Evolutionary conservation across 2,888 invertebrate species (phyloP).

Genomic region (Teinopalpus imperialis): DNA sequence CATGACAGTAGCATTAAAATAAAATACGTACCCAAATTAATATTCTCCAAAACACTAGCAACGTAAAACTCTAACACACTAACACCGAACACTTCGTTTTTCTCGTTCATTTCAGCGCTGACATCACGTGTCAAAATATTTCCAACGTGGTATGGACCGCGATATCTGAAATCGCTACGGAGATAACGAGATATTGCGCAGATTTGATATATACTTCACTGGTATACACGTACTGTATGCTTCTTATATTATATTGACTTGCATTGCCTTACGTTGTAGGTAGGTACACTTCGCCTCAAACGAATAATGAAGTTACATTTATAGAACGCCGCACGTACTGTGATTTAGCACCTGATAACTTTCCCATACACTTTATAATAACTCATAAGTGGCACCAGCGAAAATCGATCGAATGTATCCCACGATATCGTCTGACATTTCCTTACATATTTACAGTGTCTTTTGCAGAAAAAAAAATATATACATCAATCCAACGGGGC

Average conservation of each 20-base stretch:
- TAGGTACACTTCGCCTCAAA: too few relatives aligned
- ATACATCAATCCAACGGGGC: too few relatives aligned
- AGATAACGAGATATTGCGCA: conserved; percentile 11
- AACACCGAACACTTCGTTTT: conserved; percentile 43
- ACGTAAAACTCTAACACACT: conserved; percentile 59
- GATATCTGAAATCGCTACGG: conserved; percentile 9
- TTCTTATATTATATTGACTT: too few relatives aligned
- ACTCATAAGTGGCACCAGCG: not conserved
- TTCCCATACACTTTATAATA: not conserved
- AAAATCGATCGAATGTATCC: not conserved
- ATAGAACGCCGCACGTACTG: not conserved
- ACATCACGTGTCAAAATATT: conserved; percentile 4
- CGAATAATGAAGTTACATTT: too few relatives aligned
- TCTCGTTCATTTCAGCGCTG: conserved; percentile 47
- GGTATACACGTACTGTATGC: too few relatives aligned
- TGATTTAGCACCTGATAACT: not conserved
- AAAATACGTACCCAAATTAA: conserved; percentile 48
- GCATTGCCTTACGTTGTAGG: too few relatives aligned
- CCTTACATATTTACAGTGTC: too few relatives aligned
- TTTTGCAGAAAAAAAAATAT: too few relatives aligned
- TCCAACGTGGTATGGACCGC: not conserved
- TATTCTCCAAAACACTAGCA: conserved; percentile 51
- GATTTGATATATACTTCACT: not conserved
- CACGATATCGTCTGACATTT: too few relatives aligned
- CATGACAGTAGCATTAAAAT: too few relatives aligned